Conservation (phyloP, 2,113 vertebrate genomes). For the Synodontis membranacea region DNA sequence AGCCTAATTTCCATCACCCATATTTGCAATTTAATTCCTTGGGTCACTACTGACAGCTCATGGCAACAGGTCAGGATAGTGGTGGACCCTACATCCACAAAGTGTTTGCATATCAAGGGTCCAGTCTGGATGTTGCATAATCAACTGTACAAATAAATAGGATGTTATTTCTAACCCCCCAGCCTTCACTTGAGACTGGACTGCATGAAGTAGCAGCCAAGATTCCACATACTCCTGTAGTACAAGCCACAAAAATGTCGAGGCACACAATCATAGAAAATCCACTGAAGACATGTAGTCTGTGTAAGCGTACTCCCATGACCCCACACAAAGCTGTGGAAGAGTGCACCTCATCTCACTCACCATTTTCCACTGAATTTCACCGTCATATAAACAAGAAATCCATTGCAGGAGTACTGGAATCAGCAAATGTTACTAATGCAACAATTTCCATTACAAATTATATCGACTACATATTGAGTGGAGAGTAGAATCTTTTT, state of each 20-base stretch:
- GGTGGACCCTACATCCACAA: background rate
- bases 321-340: background rate
- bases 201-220: background rate
- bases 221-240: background rate
- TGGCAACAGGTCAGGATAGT: background rate
- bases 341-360: background rate
- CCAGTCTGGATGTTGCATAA: background rate
- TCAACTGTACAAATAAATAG: background rate
- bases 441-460: background rate
- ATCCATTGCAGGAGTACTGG: background rate
- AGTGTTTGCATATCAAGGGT: background rate
- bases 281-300: background rate
- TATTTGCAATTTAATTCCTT: background rate
- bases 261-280: background rate
- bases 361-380: background rate
- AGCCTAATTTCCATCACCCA: background rate
- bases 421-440: background rate
- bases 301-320: background rate
- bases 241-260: background rate
- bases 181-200: background rate
- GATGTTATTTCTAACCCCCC: background rate
- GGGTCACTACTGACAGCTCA: background rate
- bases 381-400: background rate
- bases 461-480: background rate
- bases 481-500: background rate